Evolutionary conservation across 2,797 vertebrate species (phyloP), one percentile per base, ranked within the genome.

Genomic region (Dryobates pubescens): DNA sequence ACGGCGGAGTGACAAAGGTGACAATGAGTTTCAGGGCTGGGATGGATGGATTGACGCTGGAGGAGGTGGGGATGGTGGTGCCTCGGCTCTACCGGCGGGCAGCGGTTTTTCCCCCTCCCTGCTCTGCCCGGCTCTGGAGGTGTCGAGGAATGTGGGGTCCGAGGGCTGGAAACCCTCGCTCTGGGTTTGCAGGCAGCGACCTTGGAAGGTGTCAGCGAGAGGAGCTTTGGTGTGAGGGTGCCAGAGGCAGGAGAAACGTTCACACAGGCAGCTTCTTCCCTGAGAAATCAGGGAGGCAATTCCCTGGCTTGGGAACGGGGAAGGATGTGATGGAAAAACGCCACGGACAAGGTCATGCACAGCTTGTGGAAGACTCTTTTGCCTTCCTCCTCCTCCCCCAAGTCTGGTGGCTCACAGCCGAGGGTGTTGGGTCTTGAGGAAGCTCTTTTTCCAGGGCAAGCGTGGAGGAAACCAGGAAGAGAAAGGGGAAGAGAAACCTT

Each of bases 391-490:
- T 62, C 53, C 22, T 36, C 11, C 22, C 56, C 53, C 9, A 0
- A 2, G 1, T 1, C 9, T 1, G 29, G 49, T 51, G 34, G 2
- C 17, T 6, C 11, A 20, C 7, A 24, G 63, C 73, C 3, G 36
- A n/a, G 75, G 51, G 30, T 1, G 14, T 26, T 0, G 8, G 27
- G 30, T 4, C 27, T 6, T 24, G 13, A 41, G 58, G 41, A n/a
- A 49, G 49, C 49, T 17, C 13, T 22, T n/a, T n/a, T 26, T 38
- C 22, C 10, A 5, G 4, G 1, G 24, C 22, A 0, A 0, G 15
- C 0, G 1, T 3, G 2, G 38, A 23, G 24, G 24, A 30, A 17
- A 2, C 7, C 0, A 1, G 45, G 69, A 65, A 65, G 41, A 22
- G 41, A 19, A 65, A 36, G 36, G 36, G 13, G 2, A 14, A 22